Percentiles rank a stretch among this genome's conserved stretches.
Evolutionary conservation across 2,113 vertebrate genomes (phyloP).

Genomic region (Raphicerus campestris): DNA sequence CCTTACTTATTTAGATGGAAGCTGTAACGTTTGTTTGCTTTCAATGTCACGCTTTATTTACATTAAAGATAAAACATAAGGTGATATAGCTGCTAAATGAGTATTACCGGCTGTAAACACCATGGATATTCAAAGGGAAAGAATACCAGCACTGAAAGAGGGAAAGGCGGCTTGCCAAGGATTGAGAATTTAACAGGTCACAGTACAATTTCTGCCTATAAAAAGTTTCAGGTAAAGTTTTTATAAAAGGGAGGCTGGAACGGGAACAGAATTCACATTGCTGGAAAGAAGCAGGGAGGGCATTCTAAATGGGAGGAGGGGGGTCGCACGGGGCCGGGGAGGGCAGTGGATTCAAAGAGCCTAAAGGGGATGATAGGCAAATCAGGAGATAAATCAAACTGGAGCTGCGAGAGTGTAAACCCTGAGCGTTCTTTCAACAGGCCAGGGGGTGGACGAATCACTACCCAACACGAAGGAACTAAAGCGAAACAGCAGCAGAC

Average conservation of each 20-base stretch:
- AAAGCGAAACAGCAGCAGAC: neutral
- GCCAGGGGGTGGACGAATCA: neutral
- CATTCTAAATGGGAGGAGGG: neutral
- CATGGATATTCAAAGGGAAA: neutral
- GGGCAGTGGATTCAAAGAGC: neutral
- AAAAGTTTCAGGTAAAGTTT: neutral
- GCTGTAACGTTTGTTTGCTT: neutral
- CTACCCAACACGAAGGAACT: neutral
- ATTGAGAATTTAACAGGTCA: neutral
- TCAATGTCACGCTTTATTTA: neutral
- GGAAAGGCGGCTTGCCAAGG: neutral
- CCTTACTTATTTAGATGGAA: neutral
- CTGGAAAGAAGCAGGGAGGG: neutral
- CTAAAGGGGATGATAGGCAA: neutral
- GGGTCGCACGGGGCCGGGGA: accelerated
- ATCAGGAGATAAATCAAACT: neutral
- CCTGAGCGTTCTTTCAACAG: neutral
- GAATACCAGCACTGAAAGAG: neutral
- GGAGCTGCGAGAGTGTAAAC: neutral
- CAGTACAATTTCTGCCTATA: neutral
- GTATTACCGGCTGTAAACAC: neutral
- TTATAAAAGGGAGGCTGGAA: neutral
- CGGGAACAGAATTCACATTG: accelerated
- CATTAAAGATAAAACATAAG: neutral
- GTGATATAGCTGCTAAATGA: neutral